These are phyloP conservation scores for Cynopterus brachyotis DNA, from an alignment of 2,113 vertebrate genomes.

Conservation along the genomic window DNA sequence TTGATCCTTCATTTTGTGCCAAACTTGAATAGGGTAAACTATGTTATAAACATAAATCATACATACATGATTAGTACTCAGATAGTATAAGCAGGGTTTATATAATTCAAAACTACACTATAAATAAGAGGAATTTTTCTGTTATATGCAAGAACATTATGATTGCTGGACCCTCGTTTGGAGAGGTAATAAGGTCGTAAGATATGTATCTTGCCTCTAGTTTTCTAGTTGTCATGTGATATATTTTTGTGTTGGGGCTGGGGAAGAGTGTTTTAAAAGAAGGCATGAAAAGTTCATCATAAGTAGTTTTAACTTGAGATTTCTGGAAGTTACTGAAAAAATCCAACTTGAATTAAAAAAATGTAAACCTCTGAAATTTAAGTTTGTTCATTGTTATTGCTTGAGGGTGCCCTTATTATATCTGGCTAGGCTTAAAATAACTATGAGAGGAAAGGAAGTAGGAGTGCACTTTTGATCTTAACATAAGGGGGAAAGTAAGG, in stretches of 20 bases:
- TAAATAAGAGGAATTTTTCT: slow-evolving; percentile 31
- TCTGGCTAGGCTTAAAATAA: slow-evolving; percentile 74
- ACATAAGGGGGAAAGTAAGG: neutral
- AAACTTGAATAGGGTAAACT: slow-evolving; percentile 60
- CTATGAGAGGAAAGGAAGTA: slow-evolving; percentile 59
- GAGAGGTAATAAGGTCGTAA: neutral
- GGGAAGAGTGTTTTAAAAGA: slow-evolving; percentile 1
- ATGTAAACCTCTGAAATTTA: slow-evolving; percentile 73
- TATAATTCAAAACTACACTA: slow-evolving; percentile 41
- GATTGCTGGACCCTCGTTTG: slow-evolving; percentile 6
- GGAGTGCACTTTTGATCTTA: slow-evolving; percentile 67
- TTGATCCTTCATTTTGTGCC: slow-evolving; percentile 62
- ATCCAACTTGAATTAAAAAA: slow-evolving; percentile 58
- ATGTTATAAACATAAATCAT: slow-evolving; percentile 67
- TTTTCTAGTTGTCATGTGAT: neutral
- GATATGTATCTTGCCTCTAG: neutral
- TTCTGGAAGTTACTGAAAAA: slow-evolving; percentile 63
- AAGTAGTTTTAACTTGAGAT: slow-evolving; percentile 57
- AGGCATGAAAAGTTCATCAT: slow-evolving; percentile 45
- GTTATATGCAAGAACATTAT: neutral
- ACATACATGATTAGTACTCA: slow-evolving; percentile 52
- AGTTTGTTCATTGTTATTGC: slow-evolving; percentile 72
- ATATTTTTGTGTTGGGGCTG: neutral
- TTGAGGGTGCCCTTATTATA: slow-evolving; percentile 67
- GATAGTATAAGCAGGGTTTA: slow-evolving; percentile 49